Evolutionary conservation across 2,113 vertebrate genomes (phyloP), one percentile per base, ranked within the genome.

Genomic region (Misgurnus mizolepis): DNA sequence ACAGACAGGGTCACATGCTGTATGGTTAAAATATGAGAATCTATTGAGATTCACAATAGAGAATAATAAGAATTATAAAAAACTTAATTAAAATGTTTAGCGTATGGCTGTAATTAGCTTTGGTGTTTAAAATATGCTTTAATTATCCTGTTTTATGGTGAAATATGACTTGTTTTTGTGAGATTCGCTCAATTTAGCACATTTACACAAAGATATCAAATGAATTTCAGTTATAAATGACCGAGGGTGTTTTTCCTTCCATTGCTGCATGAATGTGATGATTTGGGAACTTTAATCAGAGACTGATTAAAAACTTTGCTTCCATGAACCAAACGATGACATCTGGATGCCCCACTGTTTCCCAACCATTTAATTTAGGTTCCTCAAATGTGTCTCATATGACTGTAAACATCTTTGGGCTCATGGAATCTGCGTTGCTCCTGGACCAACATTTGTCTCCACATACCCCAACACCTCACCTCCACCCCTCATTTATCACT

Each of bases 261-360:
- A 91, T 93, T 91, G 88, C 85, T 93, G 92, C 92, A 93, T 93
- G 92, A 89, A 90, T 91, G 92, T 93, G 90, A 92, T 92, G 90
- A 92, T 83, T 85, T 88, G 84, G 89, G 88, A 90, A 88, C 86
- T 93, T 93, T 93, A 92, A 93, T 92, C 92, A 93, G 91, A 88
- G 87, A 90, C 92, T 93, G 92, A 93, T 93, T 93, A 92, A 93
- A 93, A 90, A 92, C 85, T 80, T 85, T 92, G 92, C 88, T 92
- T 92, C 91, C 91, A 91, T 88, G 71, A 91, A 89, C 90, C 89
- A 83, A 92, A 93, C 87, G 90, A 91, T 91, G 92, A 92, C 82
- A 17, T n/a, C 55, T 56, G 17, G 55, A 56, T 14, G 67, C 68
- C 43, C n/a, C 69, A 56, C 53, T 55, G 56, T 34, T 34, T 34